Evolutionary conservation across 2,113 vertebrate species (phyloP).

Genomic region (Plecotus auritus): DNA sequence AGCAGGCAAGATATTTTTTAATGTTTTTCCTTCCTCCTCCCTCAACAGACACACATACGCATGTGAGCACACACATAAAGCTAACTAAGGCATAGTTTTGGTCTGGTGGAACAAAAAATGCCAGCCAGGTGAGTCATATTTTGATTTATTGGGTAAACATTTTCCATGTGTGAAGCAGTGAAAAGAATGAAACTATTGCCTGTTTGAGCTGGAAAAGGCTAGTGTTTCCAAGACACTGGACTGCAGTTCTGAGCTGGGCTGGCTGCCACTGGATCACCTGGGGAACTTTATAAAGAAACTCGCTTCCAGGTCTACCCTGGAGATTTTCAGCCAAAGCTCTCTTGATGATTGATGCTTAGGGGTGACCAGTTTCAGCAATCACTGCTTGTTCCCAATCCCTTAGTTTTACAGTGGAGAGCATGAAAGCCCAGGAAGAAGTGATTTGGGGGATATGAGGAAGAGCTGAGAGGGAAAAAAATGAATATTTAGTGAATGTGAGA

Average conservation of each 20-base stretch:
- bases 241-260: background rate
- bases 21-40: background rate
- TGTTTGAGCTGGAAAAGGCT: slow-evolving; percentile 32
- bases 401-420: background rate
- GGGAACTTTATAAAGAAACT: slow-evolving; percentile 24
- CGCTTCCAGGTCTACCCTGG: background rate
- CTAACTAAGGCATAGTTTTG: slow-evolving; percentile 37
- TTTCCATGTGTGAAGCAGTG: slow-evolving; percentile 49
- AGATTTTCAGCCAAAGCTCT: background rate
- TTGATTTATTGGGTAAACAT: slow-evolving; percentile 55
- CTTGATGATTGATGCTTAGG: background rate
- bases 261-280: background rate
- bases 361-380: background rate
- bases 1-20: background rate
- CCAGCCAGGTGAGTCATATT: slow-evolving; percentile 47
- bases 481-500: background rate
- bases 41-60: background rate
- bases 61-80: background rate
- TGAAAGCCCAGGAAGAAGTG: background rate
- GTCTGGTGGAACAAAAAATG: slow-evolving; percentile 41
- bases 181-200: slow-evolving; percentile 33
- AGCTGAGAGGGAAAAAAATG: background rate
- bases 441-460: background rate
- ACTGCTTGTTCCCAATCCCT: background rate
- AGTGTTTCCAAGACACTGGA: slow-evolving; percentile 11